These are phyloP conservation scores for Trichoplusia ni DNA, from an alignment of 1,140 invertebrate genomes.

Conservation along the genomic window DNA sequence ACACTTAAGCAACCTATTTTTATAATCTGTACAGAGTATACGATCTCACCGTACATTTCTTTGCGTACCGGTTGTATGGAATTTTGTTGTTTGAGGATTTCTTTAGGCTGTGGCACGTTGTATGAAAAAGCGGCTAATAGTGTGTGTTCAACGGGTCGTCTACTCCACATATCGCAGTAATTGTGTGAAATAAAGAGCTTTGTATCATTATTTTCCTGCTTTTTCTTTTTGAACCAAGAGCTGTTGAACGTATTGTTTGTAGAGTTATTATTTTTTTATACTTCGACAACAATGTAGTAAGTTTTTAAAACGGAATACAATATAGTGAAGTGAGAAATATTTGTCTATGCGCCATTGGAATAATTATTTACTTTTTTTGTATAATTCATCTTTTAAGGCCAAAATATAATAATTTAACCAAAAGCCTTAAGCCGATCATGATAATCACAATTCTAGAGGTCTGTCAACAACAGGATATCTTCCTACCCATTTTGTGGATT, in stretches of 20 bases:
- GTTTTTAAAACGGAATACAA: background rate
- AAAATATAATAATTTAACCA: no score
- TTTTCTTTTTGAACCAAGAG: slow-evolving; percentile 24
- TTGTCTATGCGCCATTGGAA: no score
- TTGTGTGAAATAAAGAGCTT: slow-evolving; percentile 78
- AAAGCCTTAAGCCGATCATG: no score
- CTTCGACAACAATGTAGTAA: background rate
- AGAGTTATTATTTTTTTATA: slow-evolving; percentile 18
- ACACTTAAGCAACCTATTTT: slow-evolving; percentile 49
- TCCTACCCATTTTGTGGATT: no score
- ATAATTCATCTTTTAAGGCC: no score
- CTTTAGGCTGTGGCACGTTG: slow-evolving; percentile 51
- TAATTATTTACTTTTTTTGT: no score
- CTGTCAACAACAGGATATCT: no score
- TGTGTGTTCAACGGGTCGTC: slow-evolving; percentile 41
- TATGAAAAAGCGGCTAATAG: slow-evolving; percentile 36
- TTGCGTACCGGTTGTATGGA: slow-evolving; percentile 38
- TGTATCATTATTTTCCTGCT: slow-evolving; percentile 69
- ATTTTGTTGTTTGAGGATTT: slow-evolving; percentile 15
- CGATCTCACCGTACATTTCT: slow-evolving; percentile 9
- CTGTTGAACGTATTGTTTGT: slow-evolving; percentile 23
- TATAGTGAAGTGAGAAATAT: no score
- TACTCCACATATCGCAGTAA: slow-evolving; percentile 64
- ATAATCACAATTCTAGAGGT: no score
- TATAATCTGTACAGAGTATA: slow-evolving; percentile 41